A percentile compares a stretch with the other conserved stretches of the same genome.
These are phyloP conservation scores for Muricea muricata DNA, from an alignment of 92 coral and sea anemone genomes.

Conservation along the genomic window DNA sequence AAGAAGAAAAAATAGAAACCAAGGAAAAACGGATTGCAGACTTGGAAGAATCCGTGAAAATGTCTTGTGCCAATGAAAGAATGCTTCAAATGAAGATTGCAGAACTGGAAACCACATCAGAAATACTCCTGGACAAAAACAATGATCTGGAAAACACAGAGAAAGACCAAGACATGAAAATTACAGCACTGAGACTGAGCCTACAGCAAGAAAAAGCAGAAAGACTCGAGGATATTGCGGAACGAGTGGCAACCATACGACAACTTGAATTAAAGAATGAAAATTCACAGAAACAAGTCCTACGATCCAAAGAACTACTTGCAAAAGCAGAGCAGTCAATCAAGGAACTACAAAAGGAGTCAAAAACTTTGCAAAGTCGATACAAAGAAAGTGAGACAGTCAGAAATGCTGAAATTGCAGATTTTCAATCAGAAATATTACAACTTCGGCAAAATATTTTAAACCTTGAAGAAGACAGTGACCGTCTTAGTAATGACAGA, in stretches of 20 bases:
- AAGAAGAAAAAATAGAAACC: background rate
- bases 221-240: background rate
- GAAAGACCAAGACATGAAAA: background rate
- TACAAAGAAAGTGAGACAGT: background rate
- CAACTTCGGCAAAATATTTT: background rate
- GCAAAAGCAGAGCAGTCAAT: background rate
- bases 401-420: background rate
- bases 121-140: slow-evolving; percentile 22
- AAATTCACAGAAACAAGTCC: background rate
- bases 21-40: slow-evolving; percentile 12
- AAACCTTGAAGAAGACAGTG: background rate
- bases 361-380: background rate
- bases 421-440: background rate
- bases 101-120: slow-evolving; percentile 20
- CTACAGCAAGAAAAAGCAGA: background rate
- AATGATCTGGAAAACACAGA: background rate
- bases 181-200: background rate
- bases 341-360: background rate
- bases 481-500: background rate
- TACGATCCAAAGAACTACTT: background rate
- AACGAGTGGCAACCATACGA: slow-evolving; percentile 12
- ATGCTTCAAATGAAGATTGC: background rate
- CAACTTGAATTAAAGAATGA: slow-evolving; percentile 29
- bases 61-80: slow-evolving; percentile 1
- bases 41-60: background rate